A percentile compares a stretch with the other conserved stretches of the same genome.
Conservation (phyloP, 2,113 vertebrate species). For the Lagopus muta region DNA sequence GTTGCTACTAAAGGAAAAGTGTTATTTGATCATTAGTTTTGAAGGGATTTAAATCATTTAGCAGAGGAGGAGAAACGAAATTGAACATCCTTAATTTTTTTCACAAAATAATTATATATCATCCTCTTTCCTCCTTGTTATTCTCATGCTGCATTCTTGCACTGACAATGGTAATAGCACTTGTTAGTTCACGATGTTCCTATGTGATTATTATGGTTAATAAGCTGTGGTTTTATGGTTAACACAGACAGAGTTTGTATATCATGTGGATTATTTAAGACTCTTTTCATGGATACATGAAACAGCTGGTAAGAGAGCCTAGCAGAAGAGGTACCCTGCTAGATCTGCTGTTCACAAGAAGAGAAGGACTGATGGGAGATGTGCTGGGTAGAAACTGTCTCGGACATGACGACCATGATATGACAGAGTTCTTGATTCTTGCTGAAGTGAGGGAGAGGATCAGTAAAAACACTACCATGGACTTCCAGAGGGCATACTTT, state of each 20-base stretch:
- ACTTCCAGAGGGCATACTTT: too few species aligned
- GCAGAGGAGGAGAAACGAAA: not conserved
- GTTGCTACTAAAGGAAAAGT: not conserved
- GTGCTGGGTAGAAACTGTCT: not conserved
- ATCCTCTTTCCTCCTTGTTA: constrained; percentile 2
- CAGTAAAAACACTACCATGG: too few species aligned
- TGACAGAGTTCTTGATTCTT: not conserved
- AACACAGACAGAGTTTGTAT: not conserved
- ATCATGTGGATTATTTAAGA: not conserved
- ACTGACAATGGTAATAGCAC: not conserved
- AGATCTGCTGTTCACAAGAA: not conserved
- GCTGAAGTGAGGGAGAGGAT: not conserved
- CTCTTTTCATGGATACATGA: not conserved
- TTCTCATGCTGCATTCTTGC: not conserved
- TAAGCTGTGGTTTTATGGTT: not conserved
- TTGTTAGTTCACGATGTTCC: constrained; percentile 20
- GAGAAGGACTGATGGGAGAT: not conserved
- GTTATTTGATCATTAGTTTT: not conserved
- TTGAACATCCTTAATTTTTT: not conserved
- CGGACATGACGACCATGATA: not conserved
- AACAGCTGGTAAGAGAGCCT: too few species aligned
- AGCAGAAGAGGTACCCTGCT: too few species aligned
- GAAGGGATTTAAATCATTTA: constrained; percentile 6
- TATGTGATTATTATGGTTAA: not conserved
- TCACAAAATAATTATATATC: not conserved